Base-by-base conservation (phyloP, 2,113 vertebrate genomes). In the Todiramphus chloris region DNA sequence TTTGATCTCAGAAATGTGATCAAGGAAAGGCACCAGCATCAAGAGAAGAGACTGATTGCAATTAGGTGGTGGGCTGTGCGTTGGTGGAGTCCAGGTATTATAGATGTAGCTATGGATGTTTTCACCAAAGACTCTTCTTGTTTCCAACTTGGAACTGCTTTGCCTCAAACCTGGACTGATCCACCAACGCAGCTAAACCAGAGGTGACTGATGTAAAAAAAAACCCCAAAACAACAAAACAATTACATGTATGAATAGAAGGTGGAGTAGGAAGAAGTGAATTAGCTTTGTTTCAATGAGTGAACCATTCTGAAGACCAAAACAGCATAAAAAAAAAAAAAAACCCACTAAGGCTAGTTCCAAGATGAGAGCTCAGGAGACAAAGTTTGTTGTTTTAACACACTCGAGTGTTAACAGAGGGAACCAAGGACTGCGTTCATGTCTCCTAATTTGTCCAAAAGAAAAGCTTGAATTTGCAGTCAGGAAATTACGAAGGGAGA, bases 401-500 rank as follows among this genome's bases (percentile, higher is more conserved):
- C 46, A 50, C 63, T 44, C 1, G 3, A 68, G 28, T 18, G 19
- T 50, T 93, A 59, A 55, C n/a, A 90, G 64, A 81, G 63, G 37
- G 64, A 89, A 74, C 1, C 59, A 11, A 64, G 24, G 6, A 53
- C 17, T 41, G 14, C 35, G 53, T 24, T 81, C 7, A 0, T 23
- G 59, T 18, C 81, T 79, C 24, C 48, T n/a, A 39, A 68, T 53
- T 10, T 62, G 33, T 19, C 53, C 46, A 48, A 35, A 93, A 79
- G n/a, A 67, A 75, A 60, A 81, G 80, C 67, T 70, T 48, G 50
- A 69, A 59, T 78, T 43, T 94, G 35, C 62, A 87, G 53, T 41
- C 53, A 82, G 83, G 89, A 91, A 79, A 74, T 55, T 63, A 83
- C 33, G 44, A 56, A 83, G 69, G 89, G 83, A 35, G 19, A 68